phyloP scores from a whole-genome alignment of 2,113 vertebrate species.

The Phainopepla nitens region DNA sequence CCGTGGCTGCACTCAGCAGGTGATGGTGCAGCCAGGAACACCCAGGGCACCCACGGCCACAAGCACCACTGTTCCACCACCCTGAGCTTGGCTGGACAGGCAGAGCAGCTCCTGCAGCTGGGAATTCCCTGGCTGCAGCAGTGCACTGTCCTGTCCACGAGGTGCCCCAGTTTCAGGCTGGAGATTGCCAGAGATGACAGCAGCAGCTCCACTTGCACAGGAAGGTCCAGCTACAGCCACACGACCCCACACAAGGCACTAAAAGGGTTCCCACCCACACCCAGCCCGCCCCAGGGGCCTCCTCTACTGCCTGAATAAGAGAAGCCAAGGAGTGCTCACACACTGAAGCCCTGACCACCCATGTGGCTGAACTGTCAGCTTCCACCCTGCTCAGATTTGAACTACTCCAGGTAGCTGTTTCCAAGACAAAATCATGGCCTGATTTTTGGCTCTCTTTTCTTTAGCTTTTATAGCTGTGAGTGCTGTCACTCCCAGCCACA shows the following conservation, averaged over 20 bases:
- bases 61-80: not conserved
- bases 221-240: not conserved
- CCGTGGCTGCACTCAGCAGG: not conserved
- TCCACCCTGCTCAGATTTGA: not conserved
- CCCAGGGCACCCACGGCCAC: not conserved
- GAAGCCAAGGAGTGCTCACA: not conserved
- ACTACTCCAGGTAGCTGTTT: not conserved
- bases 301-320: not conserved
- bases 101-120: not conserved
- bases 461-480: not conserved
- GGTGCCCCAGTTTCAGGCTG: not conserved
- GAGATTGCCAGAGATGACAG: not conserved
- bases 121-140: not conserved
- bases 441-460: not conserved
- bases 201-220: not conserved
- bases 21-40: not conserved
- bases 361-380: not conserved
- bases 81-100: not conserved
- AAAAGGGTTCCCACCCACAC: not conserved
- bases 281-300: not conserved
- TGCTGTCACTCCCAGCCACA: not conserved
- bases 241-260: not conserved
- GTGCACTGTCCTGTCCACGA: not conserved
- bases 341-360: not conserved
- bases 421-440: not conserved